Base-by-base conservation (phyloP, 2,797 vertebrate species). In the Premnoplex brunnescens region DNA sequence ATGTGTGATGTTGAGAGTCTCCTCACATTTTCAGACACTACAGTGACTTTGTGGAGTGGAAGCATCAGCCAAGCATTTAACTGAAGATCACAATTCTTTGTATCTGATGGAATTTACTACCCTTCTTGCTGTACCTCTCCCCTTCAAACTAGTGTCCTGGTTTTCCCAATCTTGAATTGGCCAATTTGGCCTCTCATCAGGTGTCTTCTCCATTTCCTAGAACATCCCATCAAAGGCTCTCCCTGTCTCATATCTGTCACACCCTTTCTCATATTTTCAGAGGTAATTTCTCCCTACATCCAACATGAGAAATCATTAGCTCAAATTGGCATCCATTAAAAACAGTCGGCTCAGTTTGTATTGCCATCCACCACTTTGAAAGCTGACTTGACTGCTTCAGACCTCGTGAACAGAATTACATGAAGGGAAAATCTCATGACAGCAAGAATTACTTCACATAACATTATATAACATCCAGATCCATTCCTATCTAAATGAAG, bases 321-420 rank as follows among this genome's bases (percentile, higher is more conserved):
- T 82, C 12, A 59, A 21, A 75, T 92, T 78, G 24, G 14, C 43
- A 58, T 78, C 49, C 24, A 6, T 8, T 83, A 49, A 36, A 80
- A 92, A 56, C 7, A 77, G 28, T 48, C 43, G 52, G 46, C 16
- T 62, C 21, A 68, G 2, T 66, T 82, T 73, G 3, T 59, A 20
- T 63, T 92, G 73, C 28, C 11, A 43, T 41, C 26, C 37, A n/a
- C 15, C 26, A 24, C 2, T 1, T 37, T 66, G 51, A 41, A 89
- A 87, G 39, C 21, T 72, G 59, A 43, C 28, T 49, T 72, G 58
- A 28, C 12, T 66, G 17, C 68, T 79, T 12, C 52, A 56, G 23
- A 63, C 34, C 48, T 75, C 24, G 2, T 28, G 27, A 60, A 12
- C n/a, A 3, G 6, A 37, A 30, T 12, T 56, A 41, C 0, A 0